Evolutionary conservation across 2,797 vertebrate genomes (phyloP).

Genomic region (Poeciliopsis presidionis): DNA sequence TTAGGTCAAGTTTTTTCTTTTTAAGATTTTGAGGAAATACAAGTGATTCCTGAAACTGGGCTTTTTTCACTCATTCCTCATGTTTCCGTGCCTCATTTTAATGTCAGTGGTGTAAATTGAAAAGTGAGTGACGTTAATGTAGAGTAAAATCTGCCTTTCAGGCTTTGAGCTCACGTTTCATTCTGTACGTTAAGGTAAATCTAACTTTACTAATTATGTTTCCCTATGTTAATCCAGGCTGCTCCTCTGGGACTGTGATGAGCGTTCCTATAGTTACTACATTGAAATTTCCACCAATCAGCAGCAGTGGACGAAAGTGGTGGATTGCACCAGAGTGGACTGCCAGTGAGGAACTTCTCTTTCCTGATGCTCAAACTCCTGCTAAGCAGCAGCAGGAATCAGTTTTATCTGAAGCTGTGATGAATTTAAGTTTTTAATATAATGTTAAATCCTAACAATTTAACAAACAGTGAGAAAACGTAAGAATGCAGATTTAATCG

Average conservation of each 20-base stretch:
- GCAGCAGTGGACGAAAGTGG: constrained; percentile 94
- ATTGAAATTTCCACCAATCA: constrained; percentile 94
- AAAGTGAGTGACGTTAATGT: not conserved
- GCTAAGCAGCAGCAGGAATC: not conserved
- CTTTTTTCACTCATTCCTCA: not conserved
- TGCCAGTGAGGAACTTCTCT: constrained; percentile 86
- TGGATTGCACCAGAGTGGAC: constrained; percentile 89
- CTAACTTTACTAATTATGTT: no score
- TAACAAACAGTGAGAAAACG: not conserved
- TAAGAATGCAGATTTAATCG: not conserved
- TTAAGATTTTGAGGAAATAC: not conserved
- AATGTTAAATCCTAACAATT: not conserved
- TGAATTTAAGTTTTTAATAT: not conserved
- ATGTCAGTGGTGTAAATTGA: not conserved
- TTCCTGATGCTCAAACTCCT: not conserved
- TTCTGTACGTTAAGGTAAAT: not conserved
- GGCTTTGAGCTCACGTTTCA: not conserved
- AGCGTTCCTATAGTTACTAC: constrained; percentile 97
- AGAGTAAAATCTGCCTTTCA: not conserved
- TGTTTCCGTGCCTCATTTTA: not conserved
- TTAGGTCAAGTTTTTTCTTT: not conserved
- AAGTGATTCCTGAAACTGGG: not conserved
- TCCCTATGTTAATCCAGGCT: constrained; percentile 76
- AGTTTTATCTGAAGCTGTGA: not conserved
- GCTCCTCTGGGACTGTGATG: constrained; percentile 97